Base-by-base conservation (phyloP, 1,140 invertebrate genomes). In the Tenebrio molitor region DNA sequence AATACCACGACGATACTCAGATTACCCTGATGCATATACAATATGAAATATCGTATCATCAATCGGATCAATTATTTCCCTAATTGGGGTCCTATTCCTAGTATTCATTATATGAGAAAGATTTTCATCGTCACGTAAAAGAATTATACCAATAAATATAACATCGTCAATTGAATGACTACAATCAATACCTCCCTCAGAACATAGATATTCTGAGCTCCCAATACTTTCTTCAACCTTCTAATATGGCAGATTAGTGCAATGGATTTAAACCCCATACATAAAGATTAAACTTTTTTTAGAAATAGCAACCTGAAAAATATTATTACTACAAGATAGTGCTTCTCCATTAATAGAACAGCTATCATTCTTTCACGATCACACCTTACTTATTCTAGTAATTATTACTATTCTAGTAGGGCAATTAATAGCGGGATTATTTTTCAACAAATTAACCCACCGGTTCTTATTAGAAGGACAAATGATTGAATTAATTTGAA, bases 1-100 rank as follows among this genome's bases (percentile, higher is more conserved):
- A 0, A 92, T 92, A 84, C 91, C 92, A 34, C 89, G 91, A 63
- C 89, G 91, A 34, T 91, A 91, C 75, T 88, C 88, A 25, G 91
- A 93, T 83, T 93, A 91, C 73, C 88, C 90, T 3, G 90, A 92
- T 85, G 81, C 81, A 66, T 92, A 84, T 81, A 82, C 82, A 65
- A 74, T 81, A 73, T 91, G 89, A 88, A 92, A 92, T 87, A 79
- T 87, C 74, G 74, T 91, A 71, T 90, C 89, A 25, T 89, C 88
- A 29, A 82, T 90, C 77, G 89, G 90, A 50, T 87, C 87, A 69
- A 77, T 87, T 70, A 87, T 90, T 77, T 89, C 88, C 10, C 77
- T 87, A 71, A 62, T 88, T 71, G 80, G 80, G 53, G 81, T 87
- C 75, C 75, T 89, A 58, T 80, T 87, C 53, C 86, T 91, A 80